Percentiles rank a stretch among this genome's conserved stretches.
These are phyloP conservation scores for Clupea harengus DNA, from an alignment of 2,113 vertebrate species.

Conservation along the genomic window DNA sequence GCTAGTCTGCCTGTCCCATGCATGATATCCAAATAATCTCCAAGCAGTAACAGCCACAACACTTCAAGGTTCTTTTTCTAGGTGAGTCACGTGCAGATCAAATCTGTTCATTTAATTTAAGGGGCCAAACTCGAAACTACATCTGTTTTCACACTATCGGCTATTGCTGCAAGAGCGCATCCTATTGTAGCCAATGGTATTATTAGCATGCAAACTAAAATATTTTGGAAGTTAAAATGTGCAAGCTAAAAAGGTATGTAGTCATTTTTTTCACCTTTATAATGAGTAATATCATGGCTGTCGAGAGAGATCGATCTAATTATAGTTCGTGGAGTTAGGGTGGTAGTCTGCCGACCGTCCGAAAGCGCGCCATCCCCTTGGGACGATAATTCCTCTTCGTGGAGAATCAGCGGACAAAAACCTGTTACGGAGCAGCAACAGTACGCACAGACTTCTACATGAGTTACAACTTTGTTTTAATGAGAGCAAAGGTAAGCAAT, in stretches of 20 bases:
- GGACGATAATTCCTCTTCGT: not conserved
- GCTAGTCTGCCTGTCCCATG: not conserved
- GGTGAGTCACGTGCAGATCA: not conserved
- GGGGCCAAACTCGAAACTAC: not conserved
- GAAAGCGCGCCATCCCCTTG: not conserved
- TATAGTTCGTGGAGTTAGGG: not conserved
- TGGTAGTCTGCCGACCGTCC: not conserved
- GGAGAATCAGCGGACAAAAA: not conserved
- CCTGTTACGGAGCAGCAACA: not conserved
- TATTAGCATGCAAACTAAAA: not conserved
- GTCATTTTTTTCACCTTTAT: not conserved
- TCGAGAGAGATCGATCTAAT: not conserved
- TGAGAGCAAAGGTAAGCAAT: conserved; percentile 11
- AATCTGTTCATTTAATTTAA: conserved; percentile 1
- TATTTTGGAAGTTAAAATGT: not conserved
- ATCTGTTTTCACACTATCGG: not conserved
- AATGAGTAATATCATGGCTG: not conserved
- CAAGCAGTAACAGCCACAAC: not conserved
- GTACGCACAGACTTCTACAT: not conserved
- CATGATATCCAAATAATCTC: conserved; percentile 7
- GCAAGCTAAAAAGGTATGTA: not conserved
- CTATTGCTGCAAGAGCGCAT: not conserved
- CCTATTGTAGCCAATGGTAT: not conserved
- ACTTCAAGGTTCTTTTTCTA: not conserved
- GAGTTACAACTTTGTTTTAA: not conserved